Conservation (phyloP, 2,113 vertebrate genomes). For the Notothenia rossii region DNA sequence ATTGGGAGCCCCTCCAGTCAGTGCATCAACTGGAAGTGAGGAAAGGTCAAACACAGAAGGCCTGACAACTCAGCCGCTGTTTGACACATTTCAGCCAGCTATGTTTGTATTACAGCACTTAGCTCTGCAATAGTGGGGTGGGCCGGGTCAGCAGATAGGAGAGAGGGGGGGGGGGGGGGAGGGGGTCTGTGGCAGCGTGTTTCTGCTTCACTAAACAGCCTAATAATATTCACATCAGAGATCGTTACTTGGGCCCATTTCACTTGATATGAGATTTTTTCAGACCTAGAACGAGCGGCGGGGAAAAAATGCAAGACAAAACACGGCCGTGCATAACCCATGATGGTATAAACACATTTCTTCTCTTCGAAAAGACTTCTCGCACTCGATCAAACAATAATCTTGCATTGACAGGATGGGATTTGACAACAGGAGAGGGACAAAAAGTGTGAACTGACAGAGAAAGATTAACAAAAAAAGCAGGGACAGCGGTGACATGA, state of each 20-base stretch:
- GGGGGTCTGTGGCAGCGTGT: conserved; percentile 65
- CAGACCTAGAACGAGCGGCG: conserved; percentile 44
- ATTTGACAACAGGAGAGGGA: background rate
- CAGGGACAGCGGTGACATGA: background rate
- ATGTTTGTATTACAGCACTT: conserved; percentile 83
- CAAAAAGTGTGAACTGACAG: background rate
- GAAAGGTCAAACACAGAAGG: conserved; percentile 82
- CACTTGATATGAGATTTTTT: conserved; percentile 69
- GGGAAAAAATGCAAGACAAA: background rate
- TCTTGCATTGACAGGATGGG: background rate
- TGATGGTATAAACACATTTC: background rate
- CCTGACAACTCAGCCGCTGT: conserved; percentile 80
- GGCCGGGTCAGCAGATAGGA: conserved; percentile 65
- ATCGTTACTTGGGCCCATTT: conserved; percentile 71
- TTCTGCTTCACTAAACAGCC: conserved; percentile 81
- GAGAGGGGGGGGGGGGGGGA: background rate
- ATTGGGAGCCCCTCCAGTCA: conserved; percentile 80
- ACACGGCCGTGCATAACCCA: background rate
- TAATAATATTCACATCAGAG: conserved; percentile 81
- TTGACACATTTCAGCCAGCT: conserved; percentile 81
- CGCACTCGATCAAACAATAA: background rate
- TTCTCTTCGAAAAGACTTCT: background rate
- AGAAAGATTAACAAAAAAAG: background rate
- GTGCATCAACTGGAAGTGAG: conserved; percentile 78
- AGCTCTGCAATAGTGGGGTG: conserved; percentile 79